Evolutionary conservation across 2,888 invertebrate genomes (phyloP).

Genomic region (Monoplex corrugatus): DNA sequence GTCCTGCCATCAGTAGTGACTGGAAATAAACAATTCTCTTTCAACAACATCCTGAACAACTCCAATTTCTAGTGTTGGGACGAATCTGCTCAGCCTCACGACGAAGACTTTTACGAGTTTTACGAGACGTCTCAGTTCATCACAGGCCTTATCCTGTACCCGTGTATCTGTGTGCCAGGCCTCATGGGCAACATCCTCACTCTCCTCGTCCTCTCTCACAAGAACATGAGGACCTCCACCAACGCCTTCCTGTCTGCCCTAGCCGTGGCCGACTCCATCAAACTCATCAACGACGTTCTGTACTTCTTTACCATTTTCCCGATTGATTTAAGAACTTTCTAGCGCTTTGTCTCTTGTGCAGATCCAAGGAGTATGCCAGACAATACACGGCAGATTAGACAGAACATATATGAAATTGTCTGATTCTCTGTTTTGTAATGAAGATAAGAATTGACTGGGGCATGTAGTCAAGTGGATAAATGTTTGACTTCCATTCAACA

Average conservation of each 20-base stretch:
- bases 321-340: no score
- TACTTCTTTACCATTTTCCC: conserved; percentile 77
- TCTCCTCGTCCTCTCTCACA: conserved; percentile 75
- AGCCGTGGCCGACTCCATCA: conserved; percentile 77
- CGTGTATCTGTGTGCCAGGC: conserved; percentile 76
- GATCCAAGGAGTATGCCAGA: no score
- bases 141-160: conserved; percentile 78
- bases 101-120: conserved; percentile 36
- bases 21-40: no score
- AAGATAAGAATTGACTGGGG: no score
- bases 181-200: conserved; percentile 76
- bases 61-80: conserved; percentile 36
- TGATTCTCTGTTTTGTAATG: no score
- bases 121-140: conserved; percentile 67
- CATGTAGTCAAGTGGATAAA: no score
- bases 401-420: no score
- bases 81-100: conserved; percentile 37
- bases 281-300: conserved; percentile 77
- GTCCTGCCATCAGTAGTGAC: no score
- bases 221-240: conserved; percentile 78
- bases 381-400: no score
- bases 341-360: no score
- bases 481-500: no score
- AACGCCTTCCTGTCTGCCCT: conserved; percentile 77
- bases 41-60: no score